phyloP scores from a whole-genome alignment of 2,888 invertebrate genomes.

The Melangyna quadrimaculata region DNA sequence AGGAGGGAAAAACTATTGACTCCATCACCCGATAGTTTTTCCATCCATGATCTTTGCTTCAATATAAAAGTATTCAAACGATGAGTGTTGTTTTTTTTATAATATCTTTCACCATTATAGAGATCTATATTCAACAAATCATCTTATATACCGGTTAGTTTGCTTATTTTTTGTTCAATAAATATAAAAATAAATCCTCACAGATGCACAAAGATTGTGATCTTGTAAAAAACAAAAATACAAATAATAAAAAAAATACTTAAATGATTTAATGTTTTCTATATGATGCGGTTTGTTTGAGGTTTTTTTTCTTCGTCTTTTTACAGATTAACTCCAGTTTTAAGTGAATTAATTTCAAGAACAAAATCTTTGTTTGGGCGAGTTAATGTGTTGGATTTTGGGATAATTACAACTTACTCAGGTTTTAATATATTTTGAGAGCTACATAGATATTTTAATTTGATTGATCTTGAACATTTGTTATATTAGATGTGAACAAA shows the following conservation, averaged over 20 bases:
- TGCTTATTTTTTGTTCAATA: neutral
- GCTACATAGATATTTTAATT: conserved; percentile 27
- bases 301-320: neutral
- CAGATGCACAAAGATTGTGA: conserved; percentile 29
- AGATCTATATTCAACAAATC: conserved; percentile 6
- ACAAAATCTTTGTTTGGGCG: conserved; percentile 45
- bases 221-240: conserved; percentile 21
- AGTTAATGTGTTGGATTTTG: conserved; percentile 44
- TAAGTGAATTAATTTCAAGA: conserved; percentile 10
- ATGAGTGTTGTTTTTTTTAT: conserved; percentile 24
- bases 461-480: neutral
- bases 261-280: conserved; percentile 9
- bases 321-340: conserved; percentile 13
- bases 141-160: conserved; percentile 37
- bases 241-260: neutral
- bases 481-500: neutral
- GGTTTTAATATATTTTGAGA: neutral
- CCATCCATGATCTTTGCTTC: neutral
- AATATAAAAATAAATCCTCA: conserved; percentile 12
- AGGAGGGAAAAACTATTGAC: conserved; percentile 9
- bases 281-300: neutral
- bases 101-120: neutral
- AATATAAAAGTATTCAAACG: neutral
- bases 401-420: conserved; percentile 11
- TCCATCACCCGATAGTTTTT: neutral